These are phyloP conservation scores for Ctena decussata DNA, from an alignment of 2,888 invertebrate species.

Conservation along the genomic window DNA sequence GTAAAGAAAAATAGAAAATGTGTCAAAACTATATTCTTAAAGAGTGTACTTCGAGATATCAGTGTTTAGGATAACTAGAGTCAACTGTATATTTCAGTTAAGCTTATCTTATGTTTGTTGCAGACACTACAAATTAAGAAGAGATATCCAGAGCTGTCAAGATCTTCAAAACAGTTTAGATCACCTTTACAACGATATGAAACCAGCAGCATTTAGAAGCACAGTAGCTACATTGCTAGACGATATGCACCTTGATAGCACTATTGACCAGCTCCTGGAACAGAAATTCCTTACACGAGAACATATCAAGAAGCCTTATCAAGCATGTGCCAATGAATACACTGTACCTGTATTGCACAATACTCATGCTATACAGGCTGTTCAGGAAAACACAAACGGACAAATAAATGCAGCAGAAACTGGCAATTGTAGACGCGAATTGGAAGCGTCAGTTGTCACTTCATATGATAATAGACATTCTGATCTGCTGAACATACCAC, in stretches of 20 bases:
- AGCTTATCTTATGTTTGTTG: not conserved
- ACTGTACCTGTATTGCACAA: not conserved
- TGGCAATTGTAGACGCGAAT: not conserved
- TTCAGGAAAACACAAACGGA: not conserved
- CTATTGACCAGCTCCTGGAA: not conserved
- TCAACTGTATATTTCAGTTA: too few species aligned
- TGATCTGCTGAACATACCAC: too few species aligned
- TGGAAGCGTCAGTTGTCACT: not conserved
- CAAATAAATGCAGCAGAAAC: not conserved
- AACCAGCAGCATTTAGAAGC: not conserved
- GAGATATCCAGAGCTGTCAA: not conserved
- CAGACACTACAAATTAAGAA: not conserved
- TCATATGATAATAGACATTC: not conserved
- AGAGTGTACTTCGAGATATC: too few species aligned
- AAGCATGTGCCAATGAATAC: not conserved
- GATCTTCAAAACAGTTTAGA: not conserved
- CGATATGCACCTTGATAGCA: not conserved
- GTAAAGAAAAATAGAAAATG: too few species aligned
- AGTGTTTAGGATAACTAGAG: too few species aligned
- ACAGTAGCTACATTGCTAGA: not conserved
- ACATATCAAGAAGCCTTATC: not conserved
- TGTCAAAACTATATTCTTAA: too few species aligned
- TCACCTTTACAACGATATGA: not conserved
- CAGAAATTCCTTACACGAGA: not conserved
- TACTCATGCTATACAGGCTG: not conserved